Conservation (phyloP, 2,797 vertebrate genomes). For the Acanthornis magna region DNA sequence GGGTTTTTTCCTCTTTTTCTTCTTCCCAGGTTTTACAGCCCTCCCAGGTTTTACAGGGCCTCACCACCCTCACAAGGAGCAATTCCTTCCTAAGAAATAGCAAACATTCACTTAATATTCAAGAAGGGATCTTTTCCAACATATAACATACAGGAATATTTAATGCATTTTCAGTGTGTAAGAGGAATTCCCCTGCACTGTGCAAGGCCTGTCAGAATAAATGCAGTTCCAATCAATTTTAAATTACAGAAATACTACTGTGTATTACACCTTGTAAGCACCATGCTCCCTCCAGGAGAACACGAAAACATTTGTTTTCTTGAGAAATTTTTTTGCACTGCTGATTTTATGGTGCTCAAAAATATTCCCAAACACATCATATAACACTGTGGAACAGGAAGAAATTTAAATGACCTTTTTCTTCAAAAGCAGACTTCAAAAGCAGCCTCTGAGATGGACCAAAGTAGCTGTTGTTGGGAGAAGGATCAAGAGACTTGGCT, state of each 20-base stretch:
- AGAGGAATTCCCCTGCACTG: not conserved
- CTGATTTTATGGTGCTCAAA: not conserved
- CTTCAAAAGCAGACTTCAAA: not conserved
- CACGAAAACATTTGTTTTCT: not conserved
- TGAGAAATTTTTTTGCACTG: not conserved
- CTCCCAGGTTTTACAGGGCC: not conserved
- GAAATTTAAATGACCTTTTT: not conserved
- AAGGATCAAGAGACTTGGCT: not conserved
- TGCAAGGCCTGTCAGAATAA: not conserved
- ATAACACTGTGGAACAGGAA: not conserved
- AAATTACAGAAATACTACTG: not conserved
- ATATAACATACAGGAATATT: rapidly evolving
- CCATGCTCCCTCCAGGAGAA: not conserved
- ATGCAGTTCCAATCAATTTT: not conserved
- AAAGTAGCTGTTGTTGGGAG: not conserved
- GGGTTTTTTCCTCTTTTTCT: not conserved
- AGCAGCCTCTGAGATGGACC: not conserved
- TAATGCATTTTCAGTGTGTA: rapidly evolving
- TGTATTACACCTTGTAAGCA: not conserved
- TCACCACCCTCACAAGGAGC: rapidly evolving
- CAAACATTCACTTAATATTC: rapidly evolving
- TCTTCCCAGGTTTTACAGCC: not conserved
- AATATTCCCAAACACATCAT: not conserved
- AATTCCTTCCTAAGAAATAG: not conserved
- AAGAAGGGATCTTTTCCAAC: not conserved